Evolutionary conservation across 2,797 vertebrate genomes (phyloP).

Genomic region (Halcyon chelicuti): DNA sequence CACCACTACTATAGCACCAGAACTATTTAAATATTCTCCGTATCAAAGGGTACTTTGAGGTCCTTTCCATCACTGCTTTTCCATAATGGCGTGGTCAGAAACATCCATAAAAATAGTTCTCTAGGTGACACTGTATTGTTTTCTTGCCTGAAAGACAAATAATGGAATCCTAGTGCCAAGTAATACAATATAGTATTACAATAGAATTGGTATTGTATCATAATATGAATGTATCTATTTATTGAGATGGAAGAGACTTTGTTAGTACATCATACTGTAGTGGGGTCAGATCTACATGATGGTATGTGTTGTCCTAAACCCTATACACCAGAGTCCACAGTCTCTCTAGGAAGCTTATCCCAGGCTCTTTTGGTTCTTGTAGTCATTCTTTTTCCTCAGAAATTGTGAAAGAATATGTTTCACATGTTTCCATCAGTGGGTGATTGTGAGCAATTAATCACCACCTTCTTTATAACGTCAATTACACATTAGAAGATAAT

Average conservation of each 20-base stretch:
- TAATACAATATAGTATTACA: background rate
- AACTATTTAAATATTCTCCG: background rate
- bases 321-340: background rate
- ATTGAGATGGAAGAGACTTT: background rate
- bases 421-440: background rate
- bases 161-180: background rate
- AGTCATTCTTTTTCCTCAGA: background rate
- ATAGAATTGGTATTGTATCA: background rate
- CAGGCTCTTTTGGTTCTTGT: background rate
- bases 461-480: background rate
- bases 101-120: background rate
- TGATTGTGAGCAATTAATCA: background rate
- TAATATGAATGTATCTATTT: background rate
- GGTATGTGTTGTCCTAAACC: background rate
- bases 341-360: background rate
- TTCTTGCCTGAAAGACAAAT: constrained; percentile 12
- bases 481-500: background rate
- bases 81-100: background rate
- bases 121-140: background rate
- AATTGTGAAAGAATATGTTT: background rate
- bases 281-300: background rate
- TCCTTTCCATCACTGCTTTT: background rate
- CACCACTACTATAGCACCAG: background rate
- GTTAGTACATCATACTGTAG: background rate
- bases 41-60: background rate